phyloP scores from a whole-genome alignment of 1,140 invertebrate genomes.

The Drosophila sturtevanti region DNA sequence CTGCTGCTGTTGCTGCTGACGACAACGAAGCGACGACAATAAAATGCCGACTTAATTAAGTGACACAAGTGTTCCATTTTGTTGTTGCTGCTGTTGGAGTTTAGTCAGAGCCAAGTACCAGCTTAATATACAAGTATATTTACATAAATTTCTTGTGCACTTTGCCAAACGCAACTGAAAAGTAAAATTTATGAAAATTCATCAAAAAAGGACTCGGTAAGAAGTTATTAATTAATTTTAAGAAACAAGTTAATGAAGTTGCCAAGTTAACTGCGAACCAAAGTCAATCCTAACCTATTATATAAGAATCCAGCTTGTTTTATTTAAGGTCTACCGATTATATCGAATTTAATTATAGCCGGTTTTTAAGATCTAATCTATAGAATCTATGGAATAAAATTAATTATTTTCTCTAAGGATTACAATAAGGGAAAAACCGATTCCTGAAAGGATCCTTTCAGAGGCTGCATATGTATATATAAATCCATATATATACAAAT shows the following conservation, averaged over 20 bases:
- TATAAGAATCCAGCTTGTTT: too few relatives aligned
- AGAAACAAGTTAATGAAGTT: constrained; percentile 58
- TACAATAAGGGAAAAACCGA: too few relatives aligned
- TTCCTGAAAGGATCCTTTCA: too few relatives aligned
- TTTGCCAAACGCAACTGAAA: background rate
- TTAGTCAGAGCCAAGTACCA: constrained; percentile 21
- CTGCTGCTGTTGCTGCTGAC: background rate
- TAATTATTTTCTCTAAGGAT: too few relatives aligned
- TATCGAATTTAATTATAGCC: too few relatives aligned
- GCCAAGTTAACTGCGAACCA: too few relatives aligned
- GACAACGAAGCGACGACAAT: constrained; percentile 61
- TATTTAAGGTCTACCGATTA: too few relatives aligned
- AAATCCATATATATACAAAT: too few relatives aligned
- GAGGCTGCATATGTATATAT: too few relatives aligned
- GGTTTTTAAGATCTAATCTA: too few relatives aligned
- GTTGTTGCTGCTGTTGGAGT: constrained; percentile 30
- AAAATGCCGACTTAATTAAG: constrained; percentile 77
- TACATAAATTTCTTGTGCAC: constrained; percentile 1
- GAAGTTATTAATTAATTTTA: constrained; percentile 61
- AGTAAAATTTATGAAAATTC: constrained; percentile 3
- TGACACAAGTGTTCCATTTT: constrained; percentile 70
- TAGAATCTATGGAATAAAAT: too few relatives aligned
- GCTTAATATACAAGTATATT: constrained; percentile 11
- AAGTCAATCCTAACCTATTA: too few relatives aligned
- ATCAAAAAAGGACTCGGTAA: background rate